phyloP scores from a whole-genome alignment of 2,888 invertebrate genomes.

The Ochlodes sylvanus region DNA sequence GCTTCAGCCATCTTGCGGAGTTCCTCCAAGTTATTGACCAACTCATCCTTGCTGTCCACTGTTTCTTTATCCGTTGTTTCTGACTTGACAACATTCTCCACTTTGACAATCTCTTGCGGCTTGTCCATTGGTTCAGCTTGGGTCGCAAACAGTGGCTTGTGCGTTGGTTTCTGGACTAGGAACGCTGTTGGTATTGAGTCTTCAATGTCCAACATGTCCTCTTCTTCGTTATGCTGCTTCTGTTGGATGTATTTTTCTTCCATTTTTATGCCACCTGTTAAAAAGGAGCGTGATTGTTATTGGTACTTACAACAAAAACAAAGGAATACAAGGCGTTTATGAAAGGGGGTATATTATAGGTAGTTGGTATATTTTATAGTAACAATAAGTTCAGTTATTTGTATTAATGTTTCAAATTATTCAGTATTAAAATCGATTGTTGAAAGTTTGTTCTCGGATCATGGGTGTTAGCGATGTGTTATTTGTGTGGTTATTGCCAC shows the following conservation, averaged over 20 bases:
- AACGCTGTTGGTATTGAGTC: conserved; percentile 84
- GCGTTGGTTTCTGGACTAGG: conserved; percentile 80
- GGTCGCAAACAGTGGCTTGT: conserved; percentile 74
- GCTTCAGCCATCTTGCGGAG: conserved; percentile 78
- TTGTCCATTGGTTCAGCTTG: conserved; percentile 75
- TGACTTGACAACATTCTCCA: conserved; percentile 72
- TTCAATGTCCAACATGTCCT: conserved; percentile 82
- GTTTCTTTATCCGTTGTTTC: conserved; percentile 58
- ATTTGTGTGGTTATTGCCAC: too few relatives aligned
- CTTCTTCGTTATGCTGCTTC: conserved; percentile 72
- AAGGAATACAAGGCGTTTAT: too few relatives aligned
- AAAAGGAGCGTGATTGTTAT: not conserved
- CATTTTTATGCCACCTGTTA: conserved; percentile 78
- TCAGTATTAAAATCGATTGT: too few relatives aligned
- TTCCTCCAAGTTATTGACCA: conserved; percentile 81
- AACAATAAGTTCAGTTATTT: too few relatives aligned
- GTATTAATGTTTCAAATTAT: too few relatives aligned
- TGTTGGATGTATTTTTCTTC: conserved; percentile 83
- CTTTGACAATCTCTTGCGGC: conserved; percentile 75
- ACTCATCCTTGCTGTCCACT: conserved; percentile 70
- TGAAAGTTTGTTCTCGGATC: too few relatives aligned
- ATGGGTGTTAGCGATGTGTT: too few relatives aligned
- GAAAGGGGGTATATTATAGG: too few relatives aligned
- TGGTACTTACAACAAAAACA: too few relatives aligned
- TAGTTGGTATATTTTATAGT: too few relatives aligned